phyloP scores from a whole-genome alignment of 2,113 vertebrate species.

The Oryzias melastigma region DNA sequence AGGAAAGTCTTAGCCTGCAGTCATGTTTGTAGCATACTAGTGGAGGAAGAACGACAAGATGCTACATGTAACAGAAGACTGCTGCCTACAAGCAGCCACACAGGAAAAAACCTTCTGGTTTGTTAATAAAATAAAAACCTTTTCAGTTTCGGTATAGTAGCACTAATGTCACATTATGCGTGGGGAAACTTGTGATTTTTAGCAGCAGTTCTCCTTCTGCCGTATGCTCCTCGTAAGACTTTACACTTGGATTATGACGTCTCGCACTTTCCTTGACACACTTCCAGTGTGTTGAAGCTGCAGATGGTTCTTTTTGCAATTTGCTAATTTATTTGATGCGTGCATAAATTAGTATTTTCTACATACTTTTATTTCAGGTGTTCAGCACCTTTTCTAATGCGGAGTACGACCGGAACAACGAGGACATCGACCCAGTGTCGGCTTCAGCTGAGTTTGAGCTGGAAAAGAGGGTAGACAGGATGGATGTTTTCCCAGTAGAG shows the following conservation, averaged over 20 bases:
- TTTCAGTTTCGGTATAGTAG: background rate
- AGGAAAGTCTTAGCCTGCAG: too few species aligned
- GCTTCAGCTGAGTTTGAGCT: conserved; percentile 91
- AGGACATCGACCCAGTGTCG: conserved; percentile 88
- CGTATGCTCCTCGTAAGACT: conserved; percentile 13
- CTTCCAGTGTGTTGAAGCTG: conserved; percentile 31
- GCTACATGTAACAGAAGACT: conserved; percentile 44
- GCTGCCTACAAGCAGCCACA: conserved; percentile 9
- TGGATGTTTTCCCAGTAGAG: conserved; percentile 88
- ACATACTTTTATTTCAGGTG: conserved; percentile 54
- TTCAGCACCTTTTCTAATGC: conserved; percentile 85
- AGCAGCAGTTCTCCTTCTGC: too few species aligned
- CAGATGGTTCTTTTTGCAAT: conserved; percentile 32
- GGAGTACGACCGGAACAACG: conserved; percentile 86
- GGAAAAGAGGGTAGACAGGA: conserved; percentile 91
- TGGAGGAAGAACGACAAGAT: conserved; percentile 50
- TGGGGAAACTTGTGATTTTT: background rate
- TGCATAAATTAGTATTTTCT: background rate
- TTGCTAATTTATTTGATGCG: conserved; percentile 4
- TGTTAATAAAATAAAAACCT: too few species aligned
- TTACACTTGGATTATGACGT: conserved; percentile 5
- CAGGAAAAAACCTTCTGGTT: too few species aligned
- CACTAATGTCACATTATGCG: conserved; percentile 3
- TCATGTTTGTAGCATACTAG: conserved; percentile 31
- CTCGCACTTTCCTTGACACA: conserved; percentile 17